phyloP scores from a whole-genome alignment of 2,797 vertebrate species.

The Coccyzus lansbergi region DNA sequence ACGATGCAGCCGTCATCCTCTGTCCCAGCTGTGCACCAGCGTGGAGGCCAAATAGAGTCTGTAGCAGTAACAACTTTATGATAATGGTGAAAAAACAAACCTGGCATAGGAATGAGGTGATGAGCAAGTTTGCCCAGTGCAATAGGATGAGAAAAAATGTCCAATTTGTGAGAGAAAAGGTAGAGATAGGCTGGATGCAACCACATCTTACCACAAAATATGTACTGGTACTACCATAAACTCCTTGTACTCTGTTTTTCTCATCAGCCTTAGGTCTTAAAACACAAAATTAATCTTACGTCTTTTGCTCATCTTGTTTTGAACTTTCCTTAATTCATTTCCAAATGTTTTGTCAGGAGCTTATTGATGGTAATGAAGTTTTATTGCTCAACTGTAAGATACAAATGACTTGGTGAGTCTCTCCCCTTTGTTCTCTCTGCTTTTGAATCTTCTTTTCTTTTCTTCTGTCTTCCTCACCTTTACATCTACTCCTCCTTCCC shows the following conservation, averaged over 20 bases:
- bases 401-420: background rate
- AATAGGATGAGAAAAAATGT: background rate
- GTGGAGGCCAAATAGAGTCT: background rate
- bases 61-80: background rate
- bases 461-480: background rate
- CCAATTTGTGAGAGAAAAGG: background rate
- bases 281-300: background rate
- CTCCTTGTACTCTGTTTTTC: background rate
- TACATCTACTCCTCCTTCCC: background rate
- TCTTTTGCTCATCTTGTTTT: background rate
- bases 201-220: accelerated
- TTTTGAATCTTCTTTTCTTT: background rate
- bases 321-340: background rate
- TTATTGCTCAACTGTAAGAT: background rate
- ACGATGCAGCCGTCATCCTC: background rate
- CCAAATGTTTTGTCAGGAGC: background rate
- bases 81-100: background rate
- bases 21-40: background rate
- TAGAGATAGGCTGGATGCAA: background rate
- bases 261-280: background rate
- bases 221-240: background rate
- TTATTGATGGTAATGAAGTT: background rate
- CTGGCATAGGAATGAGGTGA: background rate
- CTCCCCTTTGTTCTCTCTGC: conserved; percentile 11
- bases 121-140: background rate